These are phyloP conservation scores for Trachops cirrhosus DNA, from an alignment of 2,797 vertebrate genomes.

Conservation along the genomic window DNA sequence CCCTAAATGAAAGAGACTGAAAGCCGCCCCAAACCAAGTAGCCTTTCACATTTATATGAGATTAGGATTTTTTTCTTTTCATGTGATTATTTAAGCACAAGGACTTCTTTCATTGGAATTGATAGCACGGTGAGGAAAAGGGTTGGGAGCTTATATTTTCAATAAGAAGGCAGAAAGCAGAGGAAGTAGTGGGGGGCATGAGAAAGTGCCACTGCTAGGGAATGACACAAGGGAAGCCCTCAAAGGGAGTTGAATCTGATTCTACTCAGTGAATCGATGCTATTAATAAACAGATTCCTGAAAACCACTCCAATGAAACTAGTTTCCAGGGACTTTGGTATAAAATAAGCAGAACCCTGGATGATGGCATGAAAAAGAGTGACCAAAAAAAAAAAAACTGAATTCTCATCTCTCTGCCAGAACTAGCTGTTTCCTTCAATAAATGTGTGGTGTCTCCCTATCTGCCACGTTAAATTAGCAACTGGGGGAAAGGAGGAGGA, in stretches of 20 bases:
- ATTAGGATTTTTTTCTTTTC: slow-evolving; percentile 28
- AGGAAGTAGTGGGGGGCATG: neutral
- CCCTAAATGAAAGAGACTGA: slow-evolving; percentile 72
- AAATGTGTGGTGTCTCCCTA: neutral
- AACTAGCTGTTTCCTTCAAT: neutral
- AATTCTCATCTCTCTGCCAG: neutral
- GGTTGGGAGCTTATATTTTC: neutral
- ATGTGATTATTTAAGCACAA: slow-evolving; percentile 71
- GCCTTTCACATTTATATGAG: slow-evolving; percentile 52
- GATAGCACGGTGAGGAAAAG: neutral
- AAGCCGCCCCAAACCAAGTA: slow-evolving; percentile 65
- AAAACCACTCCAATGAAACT: neutral
- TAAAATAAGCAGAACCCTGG: neutral
- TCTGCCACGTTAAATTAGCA: neutral
- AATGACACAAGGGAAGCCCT: neutral
- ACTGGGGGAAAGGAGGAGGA: neutral
- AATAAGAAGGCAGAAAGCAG: neutral
- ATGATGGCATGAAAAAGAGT: neutral
- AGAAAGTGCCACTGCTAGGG: neutral
- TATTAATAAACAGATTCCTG: slow-evolving; percentile 58
- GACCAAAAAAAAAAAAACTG: neutral
- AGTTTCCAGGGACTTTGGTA: neutral
- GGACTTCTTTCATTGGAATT: slow-evolving; percentile 61
- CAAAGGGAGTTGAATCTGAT: neutral
- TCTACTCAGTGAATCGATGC: neutral